Conservation (phyloP, 1,140 invertebrate species). For the Pseudomyrmex gracilis region DNA sequence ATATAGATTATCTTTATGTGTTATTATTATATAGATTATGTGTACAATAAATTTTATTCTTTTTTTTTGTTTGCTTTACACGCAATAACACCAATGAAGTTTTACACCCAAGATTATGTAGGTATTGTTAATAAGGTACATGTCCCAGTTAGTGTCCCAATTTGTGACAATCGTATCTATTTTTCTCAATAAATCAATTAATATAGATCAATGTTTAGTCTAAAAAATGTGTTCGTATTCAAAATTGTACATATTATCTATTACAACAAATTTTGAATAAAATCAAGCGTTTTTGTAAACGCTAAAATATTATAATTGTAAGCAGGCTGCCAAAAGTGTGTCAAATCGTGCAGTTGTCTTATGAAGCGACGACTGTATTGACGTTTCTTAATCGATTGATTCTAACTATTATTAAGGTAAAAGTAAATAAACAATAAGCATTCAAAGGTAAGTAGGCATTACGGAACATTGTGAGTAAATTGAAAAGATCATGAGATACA, state of each 20-base stretch:
- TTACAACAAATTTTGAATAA: background rate
- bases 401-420: background rate
- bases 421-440: no score
- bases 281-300: background rate
- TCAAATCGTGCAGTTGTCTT: background rate
- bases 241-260: background rate
- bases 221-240: background rate
- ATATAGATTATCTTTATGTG: no score
- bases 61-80: background rate
- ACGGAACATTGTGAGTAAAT: no score
- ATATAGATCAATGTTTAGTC: background rate
- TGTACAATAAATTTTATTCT: background rate
- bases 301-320: slow-evolving; percentile 8
- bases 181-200: background rate
- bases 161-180: background rate
- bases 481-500: no score
- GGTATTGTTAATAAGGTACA: background rate
- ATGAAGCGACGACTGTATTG: background rate
- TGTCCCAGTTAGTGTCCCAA: no score
- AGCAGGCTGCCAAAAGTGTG: background rate
- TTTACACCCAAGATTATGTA: no score
- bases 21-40: background rate
- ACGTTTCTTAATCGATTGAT: background rate
- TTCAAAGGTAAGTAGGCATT: no score
- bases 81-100: no score